Conservation (phyloP, 2,113 vertebrate species). For the pig (Sus scrofa) region DNA sequence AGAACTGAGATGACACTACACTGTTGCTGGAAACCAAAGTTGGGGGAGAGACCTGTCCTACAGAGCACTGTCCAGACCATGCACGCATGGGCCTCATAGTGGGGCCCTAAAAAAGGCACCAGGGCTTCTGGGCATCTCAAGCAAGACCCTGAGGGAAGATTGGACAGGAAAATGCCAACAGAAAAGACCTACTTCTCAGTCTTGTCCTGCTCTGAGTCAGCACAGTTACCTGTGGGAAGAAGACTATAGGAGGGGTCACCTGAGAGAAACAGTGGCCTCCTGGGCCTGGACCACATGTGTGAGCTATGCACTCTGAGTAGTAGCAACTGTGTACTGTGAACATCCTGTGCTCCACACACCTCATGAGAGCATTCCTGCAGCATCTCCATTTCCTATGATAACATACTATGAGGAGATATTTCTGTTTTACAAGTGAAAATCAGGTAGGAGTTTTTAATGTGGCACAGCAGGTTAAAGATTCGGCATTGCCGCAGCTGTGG, state of each 20-base stretch:
- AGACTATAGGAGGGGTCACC: not conserved
- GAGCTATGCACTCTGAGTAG: too few relatives aligned
- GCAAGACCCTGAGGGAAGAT: not conserved
- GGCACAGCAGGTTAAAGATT: too few relatives aligned
- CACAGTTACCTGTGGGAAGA: not conserved
- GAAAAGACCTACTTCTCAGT: not conserved
- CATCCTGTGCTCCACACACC: too few relatives aligned
- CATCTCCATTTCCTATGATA: not conserved
- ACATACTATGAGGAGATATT: not conserved
- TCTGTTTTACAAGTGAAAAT: not conserved
- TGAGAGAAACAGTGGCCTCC: not conserved
- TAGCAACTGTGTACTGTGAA: accelerated
- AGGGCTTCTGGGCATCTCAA: accelerated
- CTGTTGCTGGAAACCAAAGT: not conserved
- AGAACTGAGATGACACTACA: not conserved
- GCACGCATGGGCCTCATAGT: too few relatives aligned
- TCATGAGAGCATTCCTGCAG: not conserved
- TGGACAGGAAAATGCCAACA: not conserved
- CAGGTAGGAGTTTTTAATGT: too few relatives aligned
- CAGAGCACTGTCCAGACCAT: not conserved
- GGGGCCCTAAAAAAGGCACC: not conserved
- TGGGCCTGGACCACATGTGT: accelerated
- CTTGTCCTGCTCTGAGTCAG: not conserved
- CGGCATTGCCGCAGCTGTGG: too few relatives aligned
- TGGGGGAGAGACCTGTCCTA: not conserved